These are phyloP conservation scores for Loris lydekkerianus DNA, from an alignment of 2,797 vertebrate genomes.

Conservation along the genomic window DNA sequence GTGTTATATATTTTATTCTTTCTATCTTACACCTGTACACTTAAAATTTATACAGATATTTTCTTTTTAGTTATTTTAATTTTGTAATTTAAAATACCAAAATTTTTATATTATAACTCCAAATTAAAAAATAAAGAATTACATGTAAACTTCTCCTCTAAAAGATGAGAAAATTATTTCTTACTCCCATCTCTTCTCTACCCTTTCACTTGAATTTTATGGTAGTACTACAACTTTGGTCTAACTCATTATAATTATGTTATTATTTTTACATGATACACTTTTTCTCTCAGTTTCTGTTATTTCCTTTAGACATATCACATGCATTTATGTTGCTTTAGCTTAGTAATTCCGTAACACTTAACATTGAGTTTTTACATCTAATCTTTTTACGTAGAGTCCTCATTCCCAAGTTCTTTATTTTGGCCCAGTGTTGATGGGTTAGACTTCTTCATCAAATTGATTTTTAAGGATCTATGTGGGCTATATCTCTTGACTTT, in stretches of 20 bases:
- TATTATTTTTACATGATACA: neutral
- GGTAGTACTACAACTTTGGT: neutral
- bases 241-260: neutral
- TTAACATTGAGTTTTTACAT: neutral
- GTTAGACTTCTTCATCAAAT: neutral
- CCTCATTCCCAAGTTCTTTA: neutral
- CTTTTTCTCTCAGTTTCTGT: neutral
- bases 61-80: neutral
- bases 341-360: neutral
- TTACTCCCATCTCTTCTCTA: neutral
- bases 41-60: neutral
- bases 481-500: neutral
- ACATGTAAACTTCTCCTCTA: neutral
- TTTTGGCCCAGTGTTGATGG: slow-evolving; percentile 17
- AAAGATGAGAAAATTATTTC: neutral
- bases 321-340: neutral
- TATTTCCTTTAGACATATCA: neutral
- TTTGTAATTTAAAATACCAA: slow-evolving; percentile 8
- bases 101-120: neutral
- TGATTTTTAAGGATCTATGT: neutral
- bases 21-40: neutral
- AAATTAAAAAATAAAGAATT: neutral
- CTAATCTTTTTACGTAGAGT: neutral
- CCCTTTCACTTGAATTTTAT: neutral
- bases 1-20: neutral